Percentiles rank a stretch among this genome's conserved stretches.
Evolutionary conservation across 2,888 invertebrate species (phyloP).

Genomic region (Tipula helvola): DNA sequence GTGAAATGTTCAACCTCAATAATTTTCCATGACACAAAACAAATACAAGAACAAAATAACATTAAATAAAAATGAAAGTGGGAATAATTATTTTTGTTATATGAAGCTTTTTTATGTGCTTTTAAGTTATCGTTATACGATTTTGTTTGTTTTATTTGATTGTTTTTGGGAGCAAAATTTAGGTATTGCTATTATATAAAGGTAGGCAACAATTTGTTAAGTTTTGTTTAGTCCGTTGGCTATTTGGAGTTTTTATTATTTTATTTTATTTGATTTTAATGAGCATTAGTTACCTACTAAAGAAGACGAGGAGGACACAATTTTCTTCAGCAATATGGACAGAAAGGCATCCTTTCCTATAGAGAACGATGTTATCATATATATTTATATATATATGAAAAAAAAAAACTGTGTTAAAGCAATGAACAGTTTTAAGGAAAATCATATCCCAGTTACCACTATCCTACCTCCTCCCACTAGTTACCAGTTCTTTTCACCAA

Average conservation of each 20-base stretch:
- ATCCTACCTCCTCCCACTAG: too few species aligned
- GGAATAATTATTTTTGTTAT: background rate
- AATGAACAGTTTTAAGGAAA: too few species aligned
- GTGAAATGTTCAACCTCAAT: background rate
- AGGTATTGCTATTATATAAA: too few species aligned
- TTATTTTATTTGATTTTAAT: background rate
- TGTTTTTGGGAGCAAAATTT: background rate
- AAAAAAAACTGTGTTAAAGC: too few species aligned
- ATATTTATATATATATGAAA: too few species aligned
- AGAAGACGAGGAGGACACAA: background rate
- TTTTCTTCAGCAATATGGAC: too few species aligned
- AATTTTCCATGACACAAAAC: background rate
- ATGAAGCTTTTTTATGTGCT: background rate
- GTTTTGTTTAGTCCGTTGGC: background rate
- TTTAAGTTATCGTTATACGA: background rate
- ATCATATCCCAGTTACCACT: too few species aligned
- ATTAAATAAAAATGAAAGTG: background rate
- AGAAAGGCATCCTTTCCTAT: too few species aligned
- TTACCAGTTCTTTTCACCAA: too few species aligned
- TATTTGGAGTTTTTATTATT: background rate
- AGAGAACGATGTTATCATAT: too few species aligned
- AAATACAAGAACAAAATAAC: background rate
- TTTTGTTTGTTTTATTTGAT: background rate
- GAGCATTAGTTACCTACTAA: background rate
- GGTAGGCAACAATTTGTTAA: background rate